phyloP scores from a whole-genome alignment of 2,797 vertebrate species.

The Anisognathus igniventris region DNA sequence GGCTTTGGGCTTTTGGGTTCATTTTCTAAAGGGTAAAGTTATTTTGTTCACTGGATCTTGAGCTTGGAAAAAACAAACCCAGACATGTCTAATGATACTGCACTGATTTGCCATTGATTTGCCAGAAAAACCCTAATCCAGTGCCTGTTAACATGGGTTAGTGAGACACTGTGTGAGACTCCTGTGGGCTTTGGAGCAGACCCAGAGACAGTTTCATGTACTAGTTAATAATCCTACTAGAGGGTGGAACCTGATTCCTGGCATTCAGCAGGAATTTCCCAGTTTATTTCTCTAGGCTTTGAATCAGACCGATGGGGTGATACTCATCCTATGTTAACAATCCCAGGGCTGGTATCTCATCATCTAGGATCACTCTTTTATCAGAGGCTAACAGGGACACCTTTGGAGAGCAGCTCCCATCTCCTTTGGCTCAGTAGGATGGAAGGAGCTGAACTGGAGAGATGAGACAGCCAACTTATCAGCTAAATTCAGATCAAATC shows the following conservation, averaged over 20 bases:
- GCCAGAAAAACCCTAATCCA: conserved; percentile 1
- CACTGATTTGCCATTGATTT: background rate
- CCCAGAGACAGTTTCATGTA: conserved; percentile 10
- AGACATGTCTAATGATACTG: background rate
- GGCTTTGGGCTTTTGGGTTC: background rate
- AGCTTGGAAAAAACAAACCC: conserved; percentile 23
- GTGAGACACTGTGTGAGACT: background rate
- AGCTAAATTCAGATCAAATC: background rate
- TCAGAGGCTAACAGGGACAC: background rate
- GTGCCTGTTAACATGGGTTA: background rate
- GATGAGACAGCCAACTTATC: background rate
- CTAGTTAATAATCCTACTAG: background rate
- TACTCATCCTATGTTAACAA: background rate
- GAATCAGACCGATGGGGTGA: background rate
- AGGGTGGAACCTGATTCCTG: background rate
- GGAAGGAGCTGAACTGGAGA: background rate
- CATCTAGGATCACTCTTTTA: background rate
- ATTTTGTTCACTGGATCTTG: background rate
- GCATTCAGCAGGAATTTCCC: background rate
- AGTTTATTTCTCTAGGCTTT: conserved; percentile 20
- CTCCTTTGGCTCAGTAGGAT: background rate
- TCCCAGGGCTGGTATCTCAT: background rate
- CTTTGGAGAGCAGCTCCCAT: background rate
- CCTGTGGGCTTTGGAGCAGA: conserved; percentile 46
- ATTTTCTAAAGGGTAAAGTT: conserved; percentile 21